Percentiles rank a stretch among this genome's conserved stretches.
These are phyloP conservation scores for Dynastes hyllus DNA, from an alignment of 2,888 invertebrate genomes.

Conservation along the genomic window DNA sequence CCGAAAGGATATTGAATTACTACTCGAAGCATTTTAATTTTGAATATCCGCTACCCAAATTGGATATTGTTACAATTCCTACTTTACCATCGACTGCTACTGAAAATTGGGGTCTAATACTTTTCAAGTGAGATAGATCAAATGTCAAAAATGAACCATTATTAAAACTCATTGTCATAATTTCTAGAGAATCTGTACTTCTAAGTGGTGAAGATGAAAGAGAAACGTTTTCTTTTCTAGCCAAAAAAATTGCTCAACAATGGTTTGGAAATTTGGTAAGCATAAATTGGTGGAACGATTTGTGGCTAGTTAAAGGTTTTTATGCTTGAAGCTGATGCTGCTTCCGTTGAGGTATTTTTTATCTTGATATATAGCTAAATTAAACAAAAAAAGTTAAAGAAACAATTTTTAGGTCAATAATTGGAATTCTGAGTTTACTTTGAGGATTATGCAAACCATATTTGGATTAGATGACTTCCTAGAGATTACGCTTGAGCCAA, in stretches of 20 bases:
- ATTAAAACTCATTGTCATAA: too few species aligned
- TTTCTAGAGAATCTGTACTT: slow-evolving; percentile 58
- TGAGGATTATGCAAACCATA: slow-evolving; percentile 74
- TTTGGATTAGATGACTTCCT: slow-evolving; percentile 74
- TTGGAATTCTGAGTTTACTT: slow-evolving; percentile 75
- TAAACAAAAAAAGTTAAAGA: background rate
- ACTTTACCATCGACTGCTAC: slow-evolving; percentile 75
- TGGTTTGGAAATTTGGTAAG: slow-evolving; percentile 85
- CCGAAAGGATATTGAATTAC: slow-evolving; percentile 72
- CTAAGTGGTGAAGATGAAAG: slow-evolving; percentile 68
- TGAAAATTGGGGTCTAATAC: slow-evolving; percentile 77
- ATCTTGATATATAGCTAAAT: too few species aligned
- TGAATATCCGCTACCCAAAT: slow-evolving; percentile 73
- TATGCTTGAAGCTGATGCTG: slow-evolving; percentile 75
- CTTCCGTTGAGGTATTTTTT: slow-evolving; percentile 55
- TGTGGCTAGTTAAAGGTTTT: slow-evolving; percentile 85
- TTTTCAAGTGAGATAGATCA: slow-evolving; percentile 70
- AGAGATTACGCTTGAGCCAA: slow-evolving; percentile 74
- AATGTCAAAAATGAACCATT: too few species aligned
- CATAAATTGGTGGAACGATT: slow-evolving; percentile 81
- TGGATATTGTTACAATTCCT: slow-evolving; percentile 76
- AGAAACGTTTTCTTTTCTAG: slow-evolving; percentile 74
- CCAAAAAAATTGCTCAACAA: slow-evolving; percentile 84
- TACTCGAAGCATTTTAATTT: slow-evolving; percentile 74
- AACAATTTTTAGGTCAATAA: slow-evolving; percentile 71